Conservation (phyloP, 1,140 invertebrate species). For the Tenebrio molitor region DNA sequence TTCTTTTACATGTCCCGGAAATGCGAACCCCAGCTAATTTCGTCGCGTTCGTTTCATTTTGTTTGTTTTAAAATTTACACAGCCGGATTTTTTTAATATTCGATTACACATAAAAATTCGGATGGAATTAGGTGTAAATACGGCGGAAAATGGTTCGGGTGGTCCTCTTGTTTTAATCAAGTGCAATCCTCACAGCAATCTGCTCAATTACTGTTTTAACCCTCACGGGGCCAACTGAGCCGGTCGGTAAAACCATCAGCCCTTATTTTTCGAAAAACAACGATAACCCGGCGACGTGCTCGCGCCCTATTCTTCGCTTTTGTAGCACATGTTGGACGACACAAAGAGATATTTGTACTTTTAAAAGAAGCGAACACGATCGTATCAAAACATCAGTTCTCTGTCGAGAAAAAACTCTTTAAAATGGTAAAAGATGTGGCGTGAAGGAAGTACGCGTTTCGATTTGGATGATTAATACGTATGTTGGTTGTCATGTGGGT, state of each 20-base stretch:
- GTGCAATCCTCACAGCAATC: constrained; percentile 57
- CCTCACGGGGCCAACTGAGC: constrained; percentile 38
- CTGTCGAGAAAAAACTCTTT: constrained; percentile 21
- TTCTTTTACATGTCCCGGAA: background rate
- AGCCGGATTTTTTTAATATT: constrained; percentile 6
- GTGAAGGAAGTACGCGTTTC: constrained; percentile 33
- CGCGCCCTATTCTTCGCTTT: background rate
- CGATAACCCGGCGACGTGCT: no score
- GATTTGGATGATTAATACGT: constrained; percentile 42
- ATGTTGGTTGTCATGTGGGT: constrained; percentile 11
- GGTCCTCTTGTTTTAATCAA: constrained; percentile 59
- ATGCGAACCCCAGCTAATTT: background rate
- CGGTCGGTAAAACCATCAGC: constrained; percentile 39
- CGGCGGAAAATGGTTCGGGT: constrained; percentile 39
- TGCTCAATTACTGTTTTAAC: constrained; percentile 58
- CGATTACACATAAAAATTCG: constrained; percentile 16
- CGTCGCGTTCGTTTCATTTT: background rate
- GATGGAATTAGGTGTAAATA: constrained; percentile 30
- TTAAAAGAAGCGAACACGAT: constrained; percentile 16
- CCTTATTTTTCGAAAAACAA: constrained; percentile 37
- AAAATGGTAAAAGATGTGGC: constrained; percentile 18
- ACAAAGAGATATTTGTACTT: constrained; percentile 37
- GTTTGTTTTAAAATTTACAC: background rate
- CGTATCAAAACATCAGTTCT: background rate
- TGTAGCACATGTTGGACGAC: constrained; percentile 20